Conservation (phyloP, 2,888 invertebrate species). For the Diarsia brunnea region DNA sequence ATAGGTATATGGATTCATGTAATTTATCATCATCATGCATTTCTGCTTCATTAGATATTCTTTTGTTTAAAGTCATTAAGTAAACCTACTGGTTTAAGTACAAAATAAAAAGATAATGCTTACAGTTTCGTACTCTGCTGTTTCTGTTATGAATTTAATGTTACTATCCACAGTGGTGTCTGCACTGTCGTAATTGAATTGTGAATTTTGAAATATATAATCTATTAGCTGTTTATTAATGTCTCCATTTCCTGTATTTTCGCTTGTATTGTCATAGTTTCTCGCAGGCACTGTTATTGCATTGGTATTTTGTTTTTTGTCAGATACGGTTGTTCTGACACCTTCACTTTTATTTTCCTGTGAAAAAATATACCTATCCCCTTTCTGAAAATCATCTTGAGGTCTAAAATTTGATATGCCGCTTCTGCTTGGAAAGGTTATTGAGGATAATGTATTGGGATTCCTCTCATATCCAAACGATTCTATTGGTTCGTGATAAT, state of each 20-base stretch:
- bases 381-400: not conserved
- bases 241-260: constrained; percentile 2
- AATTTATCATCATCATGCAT: not conserved
- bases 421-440: constrained; percentile 3
- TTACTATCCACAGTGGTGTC: constrained; percentile 46
- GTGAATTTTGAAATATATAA: constrained; percentile 48
- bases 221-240: constrained; percentile 48
- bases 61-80: not conserved
- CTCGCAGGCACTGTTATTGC: not conserved
- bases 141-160: constrained; percentile 56
- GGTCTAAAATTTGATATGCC: not conserved
- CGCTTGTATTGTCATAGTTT: constrained; percentile 2
- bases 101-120: constrained; percentile 35
- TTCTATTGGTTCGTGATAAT: constrained; percentile 9
- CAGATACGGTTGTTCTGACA: not conserved
- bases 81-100: not conserved
- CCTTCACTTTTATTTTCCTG: constrained; percentile 22
- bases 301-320: constrained; percentile 1
- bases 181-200: constrained; percentile 10
- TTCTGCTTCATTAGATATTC: not conserved
- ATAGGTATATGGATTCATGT: not conserved
- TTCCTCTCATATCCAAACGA: not conserved
- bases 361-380: not conserved
- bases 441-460: not conserved
- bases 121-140: constrained; percentile 59